Evolutionary conservation across 2,113 vertebrate species (phyloP).

Genomic region (Lutjanus erythropterus): DNA sequence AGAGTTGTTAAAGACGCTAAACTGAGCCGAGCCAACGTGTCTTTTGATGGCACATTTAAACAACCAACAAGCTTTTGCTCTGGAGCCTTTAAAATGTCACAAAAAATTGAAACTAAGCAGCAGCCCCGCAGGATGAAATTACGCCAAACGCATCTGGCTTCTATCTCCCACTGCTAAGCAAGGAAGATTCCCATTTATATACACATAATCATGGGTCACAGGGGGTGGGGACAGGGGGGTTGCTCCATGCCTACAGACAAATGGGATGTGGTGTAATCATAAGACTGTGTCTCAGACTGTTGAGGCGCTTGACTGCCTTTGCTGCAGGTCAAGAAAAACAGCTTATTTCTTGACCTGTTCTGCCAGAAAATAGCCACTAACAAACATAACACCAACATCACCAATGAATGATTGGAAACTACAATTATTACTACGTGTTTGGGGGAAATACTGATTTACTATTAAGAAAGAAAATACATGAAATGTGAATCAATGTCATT

Average conservation of each 20-base stretch:
- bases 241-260: slow-evolving; percentile 31
- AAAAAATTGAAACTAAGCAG: neutral
- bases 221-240: slow-evolving; percentile 29
- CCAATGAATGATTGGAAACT: neutral
- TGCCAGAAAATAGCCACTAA: neutral
- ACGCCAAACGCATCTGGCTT: neutral
- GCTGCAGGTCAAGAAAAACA: slow-evolving; percentile 10
- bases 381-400: too few relatives aligned
- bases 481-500: neutral
- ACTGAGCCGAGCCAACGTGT: neutral
- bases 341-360: neutral
- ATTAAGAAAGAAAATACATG: neutral
- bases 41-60: neutral
- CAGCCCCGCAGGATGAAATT: neutral
- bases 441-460: neutral
- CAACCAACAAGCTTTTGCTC: slow-evolving; percentile 2
- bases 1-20: slow-evolving; percentile 6
- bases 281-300: slow-evolving; percentile 46
- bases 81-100: neutral
- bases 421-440: neutral
- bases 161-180: neutral
- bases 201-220: neutral
- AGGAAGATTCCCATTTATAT: slow-evolving; percentile 39
- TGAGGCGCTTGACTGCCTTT: neutral
- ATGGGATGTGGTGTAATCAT: slow-evolving; percentile 65